Evolutionary conservation across 2,888 invertebrate species (phyloP), one percentile per base, ranked within the genome.

Genomic region (Drosophila cognata): DNA sequence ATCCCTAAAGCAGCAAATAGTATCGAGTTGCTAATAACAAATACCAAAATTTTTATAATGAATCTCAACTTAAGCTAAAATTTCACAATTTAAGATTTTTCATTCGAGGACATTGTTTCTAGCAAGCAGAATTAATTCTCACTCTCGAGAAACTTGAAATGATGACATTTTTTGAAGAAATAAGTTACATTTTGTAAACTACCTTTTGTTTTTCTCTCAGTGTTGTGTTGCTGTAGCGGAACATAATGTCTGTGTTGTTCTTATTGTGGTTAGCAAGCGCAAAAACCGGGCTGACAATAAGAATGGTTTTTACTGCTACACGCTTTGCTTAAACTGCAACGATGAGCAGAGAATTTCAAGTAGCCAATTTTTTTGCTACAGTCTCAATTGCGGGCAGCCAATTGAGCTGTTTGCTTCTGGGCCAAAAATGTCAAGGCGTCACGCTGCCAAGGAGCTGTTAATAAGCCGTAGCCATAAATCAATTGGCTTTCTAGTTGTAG

Each of bases 401-500:
- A 77, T 77, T 77, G 79, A 79, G 72, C 53, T 72, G 76, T 75
- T 35, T 67, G 56, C 41, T 56, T 50, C 69, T 66, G 59, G 53
- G 53, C 59, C 65, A 51, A 46, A 52, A 56, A 36, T 43, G 46
- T 67, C 59, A 43, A 61, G 33, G 52, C 50, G 13, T 65, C 56
- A 43, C n/a, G 50, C 51, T 61, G 53, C 71, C 67, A 74, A 72
- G 43, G 57, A 16, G 61, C 66, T 63, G 77, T 70, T 82, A 77
- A 82, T 84, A 82, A 77, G 69, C 68, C 66, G 48, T 51, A 57
- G 67, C 58, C 85, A 82, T 85, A 88, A 85, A 88, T 88, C 85
- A 85, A 81, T 83, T 77, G 81, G 25, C 67, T 43, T 36, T 38
- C 59, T 38, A 59, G 61, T 67, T 71, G 52, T 73, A 61, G 62